Conservation (phyloP, 2,888 invertebrate genomes). For the Megastigmus dorsalis region DNA sequence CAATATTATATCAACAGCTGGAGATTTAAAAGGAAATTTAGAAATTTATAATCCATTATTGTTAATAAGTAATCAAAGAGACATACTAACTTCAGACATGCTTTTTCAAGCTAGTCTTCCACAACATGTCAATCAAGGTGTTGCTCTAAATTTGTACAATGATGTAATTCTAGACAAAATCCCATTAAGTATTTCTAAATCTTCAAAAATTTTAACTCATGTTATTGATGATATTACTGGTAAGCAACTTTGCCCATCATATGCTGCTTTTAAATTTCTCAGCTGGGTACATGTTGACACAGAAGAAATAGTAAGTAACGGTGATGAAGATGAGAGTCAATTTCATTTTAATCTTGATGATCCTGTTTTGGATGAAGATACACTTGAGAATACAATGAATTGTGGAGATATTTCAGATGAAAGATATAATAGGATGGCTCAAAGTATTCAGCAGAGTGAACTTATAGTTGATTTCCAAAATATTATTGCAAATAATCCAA, state of each 20-base stretch:
- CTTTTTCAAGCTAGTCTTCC: constrained; percentile 63
- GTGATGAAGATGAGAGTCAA: constrained; percentile 44
- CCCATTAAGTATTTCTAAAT: not conserved
- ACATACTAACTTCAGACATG: constrained; percentile 66
- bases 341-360: constrained; percentile 68
- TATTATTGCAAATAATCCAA: constrained; percentile 52
- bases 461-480: constrained; percentile 64
- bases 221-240: constrained; percentile 60
- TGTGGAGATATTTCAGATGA: constrained; percentile 54
- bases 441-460: constrained; percentile 38
- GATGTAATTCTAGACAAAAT: constrained; percentile 63
- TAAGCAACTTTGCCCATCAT: constrained; percentile 78
- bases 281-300: constrained; percentile 78
- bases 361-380: constrained; percentile 56
- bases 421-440: constrained; percentile 48
- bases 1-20: constrained; percentile 53
- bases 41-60: constrained; percentile 57
- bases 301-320: constrained; percentile 23
- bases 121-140: constrained; percentile 58
- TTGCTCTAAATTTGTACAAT: constrained; percentile 60
- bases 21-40: constrained; percentile 58
- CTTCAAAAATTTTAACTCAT: constrained; percentile 24
- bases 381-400: constrained; percentile 53
- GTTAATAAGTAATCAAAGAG: constrained; percentile 53
- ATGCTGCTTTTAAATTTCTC: constrained; percentile 79